Evolutionary conservation across 2,888 invertebrate genomes (phyloP).

Genomic region (Syritta pipiens): DNA sequence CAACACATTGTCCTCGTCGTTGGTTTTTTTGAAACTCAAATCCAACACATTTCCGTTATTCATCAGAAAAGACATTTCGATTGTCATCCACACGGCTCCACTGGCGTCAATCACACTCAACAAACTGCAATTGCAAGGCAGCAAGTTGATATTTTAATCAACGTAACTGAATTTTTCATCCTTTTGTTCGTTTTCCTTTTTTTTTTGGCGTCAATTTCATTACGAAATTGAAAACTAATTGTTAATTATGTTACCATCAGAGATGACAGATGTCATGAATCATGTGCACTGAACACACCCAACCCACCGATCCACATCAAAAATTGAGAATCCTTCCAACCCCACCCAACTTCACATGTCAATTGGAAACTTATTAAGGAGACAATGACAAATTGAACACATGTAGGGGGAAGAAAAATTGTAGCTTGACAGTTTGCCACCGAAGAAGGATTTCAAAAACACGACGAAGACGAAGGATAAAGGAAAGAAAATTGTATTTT

Average conservation of each 20-base stretch:
- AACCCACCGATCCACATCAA: not conserved
- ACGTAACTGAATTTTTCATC: too few species aligned
- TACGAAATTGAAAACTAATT: constrained; percentile 17
- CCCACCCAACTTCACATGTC: constrained; percentile 33
- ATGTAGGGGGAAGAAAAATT: constrained; percentile 30
- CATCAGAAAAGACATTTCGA: too few species aligned
- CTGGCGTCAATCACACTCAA: too few species aligned
- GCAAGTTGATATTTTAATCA: constrained; percentile 3
- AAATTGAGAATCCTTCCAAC: constrained; percentile 24
- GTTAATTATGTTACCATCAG: constrained; percentile 22
- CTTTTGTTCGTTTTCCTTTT: too few species aligned
- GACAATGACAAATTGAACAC: constrained; percentile 52
- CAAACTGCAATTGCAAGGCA: not conserved
- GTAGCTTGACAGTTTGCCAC: not conserved
- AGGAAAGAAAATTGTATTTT: not conserved
- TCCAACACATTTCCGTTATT: too few species aligned
- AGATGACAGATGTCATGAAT: constrained; percentile 40
- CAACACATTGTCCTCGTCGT: too few species aligned
- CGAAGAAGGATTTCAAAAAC: too few species aligned
- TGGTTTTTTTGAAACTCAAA: too few species aligned
- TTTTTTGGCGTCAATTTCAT: not conserved
- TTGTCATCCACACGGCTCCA: too few species aligned
- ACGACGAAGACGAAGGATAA: not conserved
- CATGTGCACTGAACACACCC: not conserved
- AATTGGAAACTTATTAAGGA: constrained; percentile 49